Base-by-base conservation (phyloP, 2,888 invertebrate genomes). In the Andrena bicolor region DNA sequence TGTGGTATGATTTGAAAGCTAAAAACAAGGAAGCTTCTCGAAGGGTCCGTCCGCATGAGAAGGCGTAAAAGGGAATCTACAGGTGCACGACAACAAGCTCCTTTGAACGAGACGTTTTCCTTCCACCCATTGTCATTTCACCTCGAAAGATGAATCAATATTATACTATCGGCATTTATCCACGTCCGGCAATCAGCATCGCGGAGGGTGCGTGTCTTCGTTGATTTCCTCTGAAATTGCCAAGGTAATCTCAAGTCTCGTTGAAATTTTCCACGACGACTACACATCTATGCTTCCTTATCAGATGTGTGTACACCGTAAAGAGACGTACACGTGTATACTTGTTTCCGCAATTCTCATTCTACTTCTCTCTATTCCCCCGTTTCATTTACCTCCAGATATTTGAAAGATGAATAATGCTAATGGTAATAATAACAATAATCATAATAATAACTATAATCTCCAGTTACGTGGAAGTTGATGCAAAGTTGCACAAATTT, bases 181-280 rank as follows among this genome's bases (percentile, higher is more conserved):
- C 70, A 51, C 48, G 56, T 20, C 28, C 23, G 75, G n/a, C 58
- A 61, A 74, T 68, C 64, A 56, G 32, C 68, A 75, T 77, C 66
- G 74, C 28, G 30, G 58, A 53, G 53, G 76, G 71, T 65, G 48
- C 70, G 58, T 58, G 49, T 68, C 58, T 64, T 69, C 60, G 51
- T 53, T 69, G 60, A 58, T 66, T 41, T 51, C 71, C 8, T 20
- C 13, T 20, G 58, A 76, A 83, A 79, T 83, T 83, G 78, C 51
- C 73, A 71, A 78, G 75, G 79, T 84, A 82, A 84, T 76, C 79
- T 71, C 64, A 32, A 69, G 35, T 61, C n/a, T 35, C 64, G 28
- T 61, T 53, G 72, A 70, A 76, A 78, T 77, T 77, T 78, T 76
- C 49, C 71, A 28, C 53, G n/a, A 49, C 63, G 41, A 16, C 48